A percentile compares a stretch with the other conserved stretches of the same genome.
phyloP scores from a whole-genome alignment of 2,797 vertebrate species.

The Amazona finschi region DNA sequence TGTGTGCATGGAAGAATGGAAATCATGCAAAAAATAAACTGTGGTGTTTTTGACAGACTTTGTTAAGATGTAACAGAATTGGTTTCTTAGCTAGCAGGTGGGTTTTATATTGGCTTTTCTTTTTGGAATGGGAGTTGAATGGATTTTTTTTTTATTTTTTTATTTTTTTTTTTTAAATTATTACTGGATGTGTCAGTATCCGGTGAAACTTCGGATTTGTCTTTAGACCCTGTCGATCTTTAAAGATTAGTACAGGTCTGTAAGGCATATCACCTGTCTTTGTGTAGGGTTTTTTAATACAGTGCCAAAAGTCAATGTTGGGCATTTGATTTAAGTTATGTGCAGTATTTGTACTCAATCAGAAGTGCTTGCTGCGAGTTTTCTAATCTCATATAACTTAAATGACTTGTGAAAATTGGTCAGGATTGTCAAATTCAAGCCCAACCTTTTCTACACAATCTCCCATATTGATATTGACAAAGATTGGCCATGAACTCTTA shows the following conservation, averaged over 20 bases:
- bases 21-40: neutral
- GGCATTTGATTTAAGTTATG: neutral
- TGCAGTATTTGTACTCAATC: accelerated
- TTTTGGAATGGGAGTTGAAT: neutral
- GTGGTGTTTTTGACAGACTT: neutral
- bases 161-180: neutral
- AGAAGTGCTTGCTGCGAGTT: neutral
- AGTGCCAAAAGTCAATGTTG: neutral
- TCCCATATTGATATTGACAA: neutral
- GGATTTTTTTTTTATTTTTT: neutral
- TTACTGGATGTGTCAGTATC: neutral
- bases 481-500: neutral
- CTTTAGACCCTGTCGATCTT: neutral
- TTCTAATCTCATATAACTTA: neutral
- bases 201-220: neutral
- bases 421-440: neutral
- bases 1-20: neutral
- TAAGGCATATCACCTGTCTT: neutral
- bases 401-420: neutral
- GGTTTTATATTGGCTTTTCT: neutral
- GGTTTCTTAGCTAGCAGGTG: neutral
- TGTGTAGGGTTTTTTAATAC: neutral
- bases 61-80: neutral
- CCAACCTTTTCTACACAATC: neutral
- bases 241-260: neutral